Evolutionary conservation across 2,113 vertebrate species (phyloP).

Genomic region (Brienomyrus longianalis): DNA sequence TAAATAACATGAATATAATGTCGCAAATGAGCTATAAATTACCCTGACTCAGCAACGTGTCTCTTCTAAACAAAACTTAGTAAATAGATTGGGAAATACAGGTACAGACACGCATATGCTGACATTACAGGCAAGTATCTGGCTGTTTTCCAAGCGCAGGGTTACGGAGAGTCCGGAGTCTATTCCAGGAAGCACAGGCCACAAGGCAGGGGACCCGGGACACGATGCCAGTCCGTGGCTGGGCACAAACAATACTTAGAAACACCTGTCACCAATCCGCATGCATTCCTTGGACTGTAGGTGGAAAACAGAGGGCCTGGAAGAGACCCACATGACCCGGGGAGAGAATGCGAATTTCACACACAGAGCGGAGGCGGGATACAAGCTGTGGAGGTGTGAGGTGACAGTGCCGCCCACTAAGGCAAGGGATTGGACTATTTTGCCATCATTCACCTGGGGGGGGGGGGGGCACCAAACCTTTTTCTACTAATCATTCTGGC

Average conservation of each 20-base stretch:
- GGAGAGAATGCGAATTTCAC: background rate
- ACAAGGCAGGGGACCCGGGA: background rate
- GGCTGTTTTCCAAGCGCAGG: background rate
- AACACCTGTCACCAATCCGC: background rate
- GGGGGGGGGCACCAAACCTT: too few relatives aligned
- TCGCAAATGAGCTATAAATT: background rate
- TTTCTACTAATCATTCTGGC: too few relatives aligned
- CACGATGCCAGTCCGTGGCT: background rate
- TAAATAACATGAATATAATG: background rate
- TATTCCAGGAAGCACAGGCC: background rate
- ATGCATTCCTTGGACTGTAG: background rate
- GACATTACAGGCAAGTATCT: background rate
- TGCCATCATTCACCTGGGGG: background rate
- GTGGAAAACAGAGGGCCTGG: background rate
- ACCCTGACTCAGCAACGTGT: background rate
- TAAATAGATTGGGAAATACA: background rate
- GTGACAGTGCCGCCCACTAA: background rate
- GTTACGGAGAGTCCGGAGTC: background rate
- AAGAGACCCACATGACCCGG: background rate
- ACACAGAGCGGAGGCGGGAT: background rate
- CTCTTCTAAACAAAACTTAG: background rate
- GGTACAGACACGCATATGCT: background rate
- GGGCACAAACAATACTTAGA: background rate
- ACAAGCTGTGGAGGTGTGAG: background rate
- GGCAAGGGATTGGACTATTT: background rate